Evolutionary conservation across 2,113 vertebrate species (phyloP).

Genomic region (Holacanthus passer): DNA sequence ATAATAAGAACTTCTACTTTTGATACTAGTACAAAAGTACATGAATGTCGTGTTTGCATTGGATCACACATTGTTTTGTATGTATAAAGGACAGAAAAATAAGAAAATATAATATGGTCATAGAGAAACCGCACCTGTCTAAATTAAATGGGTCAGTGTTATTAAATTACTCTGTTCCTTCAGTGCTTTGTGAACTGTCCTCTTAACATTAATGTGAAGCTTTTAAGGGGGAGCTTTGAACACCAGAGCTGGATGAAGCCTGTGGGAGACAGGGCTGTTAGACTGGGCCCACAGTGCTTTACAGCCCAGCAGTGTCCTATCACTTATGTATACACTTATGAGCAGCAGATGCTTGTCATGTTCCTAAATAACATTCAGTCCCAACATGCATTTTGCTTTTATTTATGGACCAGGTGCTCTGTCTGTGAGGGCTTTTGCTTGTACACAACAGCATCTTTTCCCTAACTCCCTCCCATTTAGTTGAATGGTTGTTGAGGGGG

Average conservation of each 20-base stretch:
- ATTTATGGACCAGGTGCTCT: constrained; percentile 48
- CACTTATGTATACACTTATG: constrained; percentile 35
- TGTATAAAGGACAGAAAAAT: neutral
- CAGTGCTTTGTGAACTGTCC: neutral
- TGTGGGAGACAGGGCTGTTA: constrained; percentile 6
- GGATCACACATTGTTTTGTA: neutral
- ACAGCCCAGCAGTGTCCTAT: constrained; percentile 37
- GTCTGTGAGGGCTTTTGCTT: constrained; percentile 6
- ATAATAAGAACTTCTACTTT: neutral
- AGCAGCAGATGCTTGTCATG: constrained; percentile 37
- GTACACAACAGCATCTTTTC: constrained; percentile 12
- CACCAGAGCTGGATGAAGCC: constrained; percentile 4
- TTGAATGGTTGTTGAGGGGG: constrained; percentile 34
- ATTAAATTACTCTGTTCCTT: neutral
- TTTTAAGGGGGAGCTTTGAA: constrained; percentile 18
- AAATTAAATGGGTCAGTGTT: neutral
- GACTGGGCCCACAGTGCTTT: constrained; percentile 30
- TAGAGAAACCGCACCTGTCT: neutral
- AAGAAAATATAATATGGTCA: neutral
- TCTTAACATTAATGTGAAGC: constrained; percentile 3
- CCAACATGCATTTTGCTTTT: constrained; percentile 33
- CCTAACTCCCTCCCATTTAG: neutral
- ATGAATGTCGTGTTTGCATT: too few species aligned
- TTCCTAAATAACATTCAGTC: constrained; percentile 36
- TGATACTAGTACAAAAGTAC: too few species aligned